Percentiles rank a stretch among this genome's conserved stretches.
Conservation (phyloP, 2,113 vertebrate genomes). For the Salvelinus namaycush region DNA sequence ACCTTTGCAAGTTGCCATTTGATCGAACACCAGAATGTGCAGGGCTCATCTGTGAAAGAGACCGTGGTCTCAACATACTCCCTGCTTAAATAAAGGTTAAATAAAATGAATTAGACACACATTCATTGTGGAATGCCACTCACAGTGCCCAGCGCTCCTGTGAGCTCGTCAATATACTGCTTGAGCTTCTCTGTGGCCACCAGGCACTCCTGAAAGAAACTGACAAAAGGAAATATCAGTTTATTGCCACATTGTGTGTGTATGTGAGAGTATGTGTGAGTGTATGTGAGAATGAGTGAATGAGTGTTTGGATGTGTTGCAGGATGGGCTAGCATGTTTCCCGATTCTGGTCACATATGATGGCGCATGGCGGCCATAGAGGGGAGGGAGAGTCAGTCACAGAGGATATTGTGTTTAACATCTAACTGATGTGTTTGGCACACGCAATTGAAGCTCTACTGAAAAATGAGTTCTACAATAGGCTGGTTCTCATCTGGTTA, state of each 20-base stretch:
- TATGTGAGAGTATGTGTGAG: neutral
- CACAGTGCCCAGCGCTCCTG: slow-evolving; percentile 62
- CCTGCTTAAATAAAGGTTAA: too few relatives aligned
- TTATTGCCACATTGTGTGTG: neutral
- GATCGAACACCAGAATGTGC: neutral
- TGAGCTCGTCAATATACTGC: slow-evolving; percentile 66
- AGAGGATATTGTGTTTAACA: slow-evolving; percentile 3
- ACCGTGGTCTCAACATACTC: too few relatives aligned
- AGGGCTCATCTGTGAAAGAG: neutral
- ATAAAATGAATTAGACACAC: too few relatives aligned
- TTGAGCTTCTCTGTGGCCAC: slow-evolving; percentile 65
- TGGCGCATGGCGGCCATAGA: neutral
- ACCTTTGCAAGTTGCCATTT: too few relatives aligned
- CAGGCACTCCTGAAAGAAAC: slow-evolving; percentile 77
- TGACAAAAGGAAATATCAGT: slow-evolving; percentile 36
- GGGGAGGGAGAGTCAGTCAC: too few relatives aligned
- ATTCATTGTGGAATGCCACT: slow-evolving; percentile 37
- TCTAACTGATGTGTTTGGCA: neutral
- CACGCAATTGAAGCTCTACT: slow-evolving; percentile 5
- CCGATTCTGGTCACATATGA: too few relatives aligned
- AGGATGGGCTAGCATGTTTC: neutral
- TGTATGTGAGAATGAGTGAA: neutral
- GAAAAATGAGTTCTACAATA: neutral
- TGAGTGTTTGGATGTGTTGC: neutral
- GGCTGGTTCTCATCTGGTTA: slow-evolving; percentile 10